Evolutionary conservation across 2,888 invertebrate genomes (phyloP).

Genomic region (Coleophora deauratella): DNA sequence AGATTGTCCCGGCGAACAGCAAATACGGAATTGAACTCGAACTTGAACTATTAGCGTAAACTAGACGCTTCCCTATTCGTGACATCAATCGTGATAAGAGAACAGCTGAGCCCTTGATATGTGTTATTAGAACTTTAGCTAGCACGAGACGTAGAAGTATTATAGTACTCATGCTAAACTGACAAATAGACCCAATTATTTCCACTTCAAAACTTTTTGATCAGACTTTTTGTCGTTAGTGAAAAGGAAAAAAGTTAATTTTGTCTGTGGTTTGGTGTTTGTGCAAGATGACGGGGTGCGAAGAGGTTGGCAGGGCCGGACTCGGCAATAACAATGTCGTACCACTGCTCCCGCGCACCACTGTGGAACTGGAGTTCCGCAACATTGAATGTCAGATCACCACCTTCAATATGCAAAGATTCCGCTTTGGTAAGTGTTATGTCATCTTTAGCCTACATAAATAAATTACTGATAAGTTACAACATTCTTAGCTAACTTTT

Average conservation of each 20-base stretch:
- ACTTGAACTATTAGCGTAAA: conserved; percentile 10
- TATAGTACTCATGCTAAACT: too few species aligned
- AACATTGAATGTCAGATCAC: conserved; percentile 78
- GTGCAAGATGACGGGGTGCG: conserved; percentile 35
- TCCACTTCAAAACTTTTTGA: too few species aligned
- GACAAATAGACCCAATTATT: too few species aligned
- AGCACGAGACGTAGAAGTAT: too few species aligned
- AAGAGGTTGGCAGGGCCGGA: conserved; percentile 30
- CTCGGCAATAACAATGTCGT: conserved; percentile 56
- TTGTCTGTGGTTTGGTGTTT: conserved; percentile 3
- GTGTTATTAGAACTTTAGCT: too few species aligned
- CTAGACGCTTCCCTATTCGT: conserved; percentile 13
- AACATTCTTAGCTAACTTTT: too few species aligned
- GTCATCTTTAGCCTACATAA: background rate
- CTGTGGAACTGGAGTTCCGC: conserved; percentile 79
- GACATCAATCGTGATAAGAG: too few species aligned
- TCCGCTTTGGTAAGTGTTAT: conserved; percentile 75
- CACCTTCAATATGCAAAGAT: conserved; percentile 68
- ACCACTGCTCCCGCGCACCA: conserved; percentile 68
- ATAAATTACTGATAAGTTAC: too few species aligned
- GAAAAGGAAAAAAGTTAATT: too few species aligned
- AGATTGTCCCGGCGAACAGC: conserved; percentile 26
- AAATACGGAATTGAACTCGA: conserved; percentile 20
- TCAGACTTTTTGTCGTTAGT: too few species aligned
- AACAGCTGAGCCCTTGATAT: too few species aligned